Evolutionary conservation across 2,797 vertebrate species (phyloP).

Genomic region (Liparis tanakae): DNA sequence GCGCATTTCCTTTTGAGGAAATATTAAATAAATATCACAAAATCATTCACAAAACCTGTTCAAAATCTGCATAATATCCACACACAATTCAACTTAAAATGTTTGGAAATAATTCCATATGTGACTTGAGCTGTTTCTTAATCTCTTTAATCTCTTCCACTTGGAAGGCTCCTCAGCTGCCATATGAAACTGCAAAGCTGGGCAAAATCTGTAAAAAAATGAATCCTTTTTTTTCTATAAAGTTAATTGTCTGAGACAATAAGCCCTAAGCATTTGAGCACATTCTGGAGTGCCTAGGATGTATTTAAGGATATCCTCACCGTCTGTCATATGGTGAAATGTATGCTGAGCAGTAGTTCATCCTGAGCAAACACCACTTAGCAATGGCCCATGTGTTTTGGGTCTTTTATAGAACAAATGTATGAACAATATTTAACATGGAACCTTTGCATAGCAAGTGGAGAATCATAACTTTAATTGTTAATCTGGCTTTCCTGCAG

Average conservation of each 20-base stretch:
- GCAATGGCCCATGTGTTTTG: conserved; percentile 13
- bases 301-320: conserved; percentile 21
- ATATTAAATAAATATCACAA: neutral
- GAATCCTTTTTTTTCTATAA: conserved; percentile 19
- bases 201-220: conserved; percentile 10
- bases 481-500: conserved; percentile 4
- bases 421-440: conserved; percentile 30
- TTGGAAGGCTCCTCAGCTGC: neutral
- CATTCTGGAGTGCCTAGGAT: conserved; percentile 12
- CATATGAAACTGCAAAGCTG: conserved; percentile 17
- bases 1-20: neutral
- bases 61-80: neutral
- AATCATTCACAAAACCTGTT: neutral
- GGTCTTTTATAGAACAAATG: conserved; percentile 30
- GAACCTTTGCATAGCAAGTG: conserved; percentile 15
- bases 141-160: conserved; percentile 10
- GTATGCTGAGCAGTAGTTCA: conserved; percentile 27
- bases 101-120: conserved; percentile 9
- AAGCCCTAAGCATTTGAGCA: conserved; percentile 16
- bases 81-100: neutral
- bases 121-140: conserved; percentile 6
- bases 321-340: neutral
- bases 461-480: conserved; percentile 39
- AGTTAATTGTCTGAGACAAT: conserved; percentile 35
- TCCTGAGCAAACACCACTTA: conserved; percentile 12